Conservation (phyloP, 92 coral and sea anemone species). For the Umimayanthus kanabou region DNA sequence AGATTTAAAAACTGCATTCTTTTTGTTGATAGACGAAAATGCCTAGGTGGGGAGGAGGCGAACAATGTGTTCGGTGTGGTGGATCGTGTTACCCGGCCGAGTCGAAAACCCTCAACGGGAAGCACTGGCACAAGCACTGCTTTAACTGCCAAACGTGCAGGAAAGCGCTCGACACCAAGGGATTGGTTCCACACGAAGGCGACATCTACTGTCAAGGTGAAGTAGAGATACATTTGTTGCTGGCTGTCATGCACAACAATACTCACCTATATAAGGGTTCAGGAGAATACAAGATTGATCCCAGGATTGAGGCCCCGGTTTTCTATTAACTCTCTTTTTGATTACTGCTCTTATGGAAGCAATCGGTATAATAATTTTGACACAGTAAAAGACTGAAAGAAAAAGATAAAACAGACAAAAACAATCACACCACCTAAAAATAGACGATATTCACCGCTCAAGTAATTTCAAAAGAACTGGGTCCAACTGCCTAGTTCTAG, state of each 20-base stretch:
- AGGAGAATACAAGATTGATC: too few relatives aligned
- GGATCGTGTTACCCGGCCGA: conserved; percentile 4
- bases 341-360: background rate
- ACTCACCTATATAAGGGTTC: background rate
- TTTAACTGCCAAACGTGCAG: conserved; percentile 28
- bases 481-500: too few relatives aligned
- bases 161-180: conserved; percentile 22
- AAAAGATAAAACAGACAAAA: background rate
- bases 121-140: conserved; percentile 30
- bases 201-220: conserved; percentile 33
- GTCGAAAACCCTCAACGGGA: conserved; percentile 14
- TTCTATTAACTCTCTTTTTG: background rate
- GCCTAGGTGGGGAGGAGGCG: conserved; percentile 40
- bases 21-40: conserved; percentile 9
- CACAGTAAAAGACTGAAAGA: background rate
- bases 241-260: background rate
- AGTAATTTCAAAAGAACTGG: too few relatives aligned
- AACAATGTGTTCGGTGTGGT: conserved; percentile 26
- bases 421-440: too few relatives aligned
- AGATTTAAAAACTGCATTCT: background rate
- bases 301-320: background rate
- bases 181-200: conserved; percentile 26
- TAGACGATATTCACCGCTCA: too few relatives aligned
- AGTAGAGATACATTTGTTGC: background rate
- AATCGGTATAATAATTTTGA: too few relatives aligned